phyloP scores from a whole-genome alignment of 2,113 vertebrate genomes.

The Anas platyrhynchos region DNA sequence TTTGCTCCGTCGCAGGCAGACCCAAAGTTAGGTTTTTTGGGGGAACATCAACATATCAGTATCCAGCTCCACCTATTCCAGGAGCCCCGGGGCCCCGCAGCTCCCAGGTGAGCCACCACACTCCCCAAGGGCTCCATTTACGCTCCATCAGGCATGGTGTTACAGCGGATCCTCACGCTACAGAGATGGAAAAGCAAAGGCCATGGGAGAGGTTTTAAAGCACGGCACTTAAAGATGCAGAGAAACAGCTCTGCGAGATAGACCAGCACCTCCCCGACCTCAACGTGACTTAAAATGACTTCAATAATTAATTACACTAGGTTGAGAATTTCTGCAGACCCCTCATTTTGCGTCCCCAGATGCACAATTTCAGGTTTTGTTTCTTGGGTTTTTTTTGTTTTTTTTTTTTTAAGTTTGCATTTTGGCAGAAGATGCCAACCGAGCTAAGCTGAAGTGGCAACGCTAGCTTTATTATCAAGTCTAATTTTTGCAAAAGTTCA shows the following conservation, averaged over 20 bases:
- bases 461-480: neutral
- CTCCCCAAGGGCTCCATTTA: neutral
- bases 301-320: neutral
- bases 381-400: too few species aligned
- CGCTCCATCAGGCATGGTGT: neutral
- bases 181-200: neutral
- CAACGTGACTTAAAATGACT: fast-evolving
- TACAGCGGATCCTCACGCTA: neutral
- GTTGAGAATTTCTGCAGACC: neutral
- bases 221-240: neutral
- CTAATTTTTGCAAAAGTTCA: neutral
- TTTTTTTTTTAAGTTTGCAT: neutral
- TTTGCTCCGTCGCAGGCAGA: neutral
- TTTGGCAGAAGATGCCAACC: neutral
- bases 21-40: neutral
- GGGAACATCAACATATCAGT: neutral
- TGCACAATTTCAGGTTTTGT: neutral
- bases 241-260: neutral
- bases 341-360: neutral
- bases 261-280: neutral
- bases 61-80: neutral
- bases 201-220: neutral
- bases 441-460: neutral
- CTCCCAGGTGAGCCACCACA: neutral
- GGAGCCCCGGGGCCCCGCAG: neutral